These are phyloP conservation scores for Caenorhabditis zanzibari DNA, from an alignment of 2,888 invertebrate species.

Conservation along the genomic window DNA sequence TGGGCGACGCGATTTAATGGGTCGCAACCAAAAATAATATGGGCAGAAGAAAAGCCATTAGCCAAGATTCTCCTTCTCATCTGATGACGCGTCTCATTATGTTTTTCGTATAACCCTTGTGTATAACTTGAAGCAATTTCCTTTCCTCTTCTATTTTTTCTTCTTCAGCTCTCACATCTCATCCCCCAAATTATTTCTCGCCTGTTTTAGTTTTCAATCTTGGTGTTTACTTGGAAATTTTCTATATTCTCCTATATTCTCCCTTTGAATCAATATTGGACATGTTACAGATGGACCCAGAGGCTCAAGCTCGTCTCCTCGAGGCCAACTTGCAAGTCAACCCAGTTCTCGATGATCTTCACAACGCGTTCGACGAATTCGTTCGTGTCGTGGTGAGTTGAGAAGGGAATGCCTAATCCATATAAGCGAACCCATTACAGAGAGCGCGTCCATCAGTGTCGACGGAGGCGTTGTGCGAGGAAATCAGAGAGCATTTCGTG, in stretches of 20 bases:
- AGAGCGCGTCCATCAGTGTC: constrained; percentile 33
- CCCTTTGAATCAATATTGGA: neutral
- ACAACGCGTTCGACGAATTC: constrained; percentile 44
- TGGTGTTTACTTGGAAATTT: constrained; percentile 13
- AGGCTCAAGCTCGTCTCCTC: neutral
- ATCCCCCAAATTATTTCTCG: constrained; percentile 22
- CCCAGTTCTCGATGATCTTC: constrained; percentile 42
- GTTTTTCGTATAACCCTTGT: constrained; percentile 41
- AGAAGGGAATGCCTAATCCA: constrained; percentile 7
- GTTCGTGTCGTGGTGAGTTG: constrained; percentile 44
- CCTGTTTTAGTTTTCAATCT: constrained; percentile 21
- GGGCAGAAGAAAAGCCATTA: constrained; percentile 47
- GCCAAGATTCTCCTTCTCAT: constrained; percentile 43
- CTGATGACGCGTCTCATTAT: constrained; percentile 48
- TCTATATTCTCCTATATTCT: too few relatives aligned
- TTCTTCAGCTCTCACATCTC: constrained; percentile 12
- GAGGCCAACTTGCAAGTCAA: constrained; percentile 29
- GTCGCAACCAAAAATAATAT: constrained; percentile 40
- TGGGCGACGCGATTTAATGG: constrained; percentile 33
- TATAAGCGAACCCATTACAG: constrained; percentile 32
- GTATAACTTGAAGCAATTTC: constrained; percentile 39
- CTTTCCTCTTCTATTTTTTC: constrained; percentile 4
- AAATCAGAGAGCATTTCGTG: constrained; percentile 34
- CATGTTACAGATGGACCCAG: neutral
- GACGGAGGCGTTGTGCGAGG: constrained; percentile 30